These are phyloP conservation scores for Pararge aegeria DNA, from an alignment of 1,140 invertebrate genomes.

Conservation along the genomic window DNA sequence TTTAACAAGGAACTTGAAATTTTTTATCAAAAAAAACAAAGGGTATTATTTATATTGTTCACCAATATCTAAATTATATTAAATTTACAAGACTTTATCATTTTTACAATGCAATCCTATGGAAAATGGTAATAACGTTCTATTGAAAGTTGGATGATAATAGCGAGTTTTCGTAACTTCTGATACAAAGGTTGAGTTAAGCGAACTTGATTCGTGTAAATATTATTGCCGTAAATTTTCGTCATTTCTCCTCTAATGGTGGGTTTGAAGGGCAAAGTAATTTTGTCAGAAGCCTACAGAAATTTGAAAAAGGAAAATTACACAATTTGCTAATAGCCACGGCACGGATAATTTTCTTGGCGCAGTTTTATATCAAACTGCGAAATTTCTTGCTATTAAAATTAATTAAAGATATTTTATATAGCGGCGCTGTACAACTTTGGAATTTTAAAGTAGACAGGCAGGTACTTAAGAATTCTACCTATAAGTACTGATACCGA, in stretches of 20 bases:
- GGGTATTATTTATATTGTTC: too few relatives aligned
- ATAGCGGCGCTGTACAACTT: too few relatives aligned
- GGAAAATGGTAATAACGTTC: too few relatives aligned
- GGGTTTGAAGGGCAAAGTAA: conserved; percentile 65
- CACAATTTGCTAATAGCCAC: conserved; percentile 32
- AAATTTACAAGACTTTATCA: too few relatives aligned
- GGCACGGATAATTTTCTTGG: conserved; percentile 29
- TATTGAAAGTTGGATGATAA: neutral
- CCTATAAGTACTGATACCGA: too few relatives aligned
- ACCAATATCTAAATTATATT: too few relatives aligned
- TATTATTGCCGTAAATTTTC: conserved; percentile 68
- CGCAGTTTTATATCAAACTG: conserved; percentile 8
- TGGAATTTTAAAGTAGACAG: too few relatives aligned
- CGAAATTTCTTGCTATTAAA: conserved; percentile 6
- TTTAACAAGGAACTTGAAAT: too few relatives aligned
- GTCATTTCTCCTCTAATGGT: conserved; percentile 62
- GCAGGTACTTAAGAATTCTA: too few relatives aligned
- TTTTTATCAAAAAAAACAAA: too few relatives aligned
- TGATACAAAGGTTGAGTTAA: conserved; percentile 19
- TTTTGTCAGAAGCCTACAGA: conserved; percentile 64
- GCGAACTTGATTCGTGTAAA: conserved; percentile 55
- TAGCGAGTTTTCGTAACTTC: neutral
- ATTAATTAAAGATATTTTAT: neutral
- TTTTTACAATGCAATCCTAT: too few relatives aligned
- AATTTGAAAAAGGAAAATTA: conserved; percentile 66